Percentiles rank a stretch among this genome's conserved stretches.
phyloP scores from a whole-genome alignment of 1,140 invertebrate genomes.

The Neelides sp. region DNA sequence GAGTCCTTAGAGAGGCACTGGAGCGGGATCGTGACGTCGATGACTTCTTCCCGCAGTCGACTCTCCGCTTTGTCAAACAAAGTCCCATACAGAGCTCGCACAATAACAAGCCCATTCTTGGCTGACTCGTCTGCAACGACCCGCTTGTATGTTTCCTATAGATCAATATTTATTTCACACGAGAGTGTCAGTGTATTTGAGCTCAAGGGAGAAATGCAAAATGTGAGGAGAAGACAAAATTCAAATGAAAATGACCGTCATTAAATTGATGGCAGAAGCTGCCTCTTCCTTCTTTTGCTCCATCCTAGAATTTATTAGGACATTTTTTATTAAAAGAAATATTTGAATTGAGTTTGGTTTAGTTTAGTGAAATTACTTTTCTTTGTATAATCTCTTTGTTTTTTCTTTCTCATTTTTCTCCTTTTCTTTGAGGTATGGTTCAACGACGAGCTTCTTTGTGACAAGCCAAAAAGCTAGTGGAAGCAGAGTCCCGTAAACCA shows the following conservation, averaged over 20 bases:
- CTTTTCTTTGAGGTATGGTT: conserved; percentile 67
- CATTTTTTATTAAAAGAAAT: background rate
- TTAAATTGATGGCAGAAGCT: conserved; percentile 67
- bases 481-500: conserved; percentile 83
- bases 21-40: conserved; percentile 83
- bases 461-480: conserved; percentile 67
- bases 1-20: conserved; percentile 89
- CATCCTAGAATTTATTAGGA: conserved; percentile 46
- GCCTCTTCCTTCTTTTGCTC: conserved; percentile 69
- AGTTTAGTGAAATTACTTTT: conserved; percentile 37
- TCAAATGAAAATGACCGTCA: too few relatives aligned
- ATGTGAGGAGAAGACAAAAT: conserved; percentile 39
- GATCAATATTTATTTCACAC: background rate
- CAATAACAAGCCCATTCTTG: conserved; percentile 69
- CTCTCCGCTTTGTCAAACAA: conserved; percentile 32
- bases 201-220: conserved; percentile 10
- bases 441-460: conserved; percentile 71
- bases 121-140: conserved; percentile 62
- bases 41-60: conserved; percentile 45
- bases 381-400: conserved; percentile 57
- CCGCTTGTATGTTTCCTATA: conserved; percentile 59
- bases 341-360: background rate
- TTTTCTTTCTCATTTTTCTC: conserved; percentile 60
- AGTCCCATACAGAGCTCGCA: conserved; percentile 65
- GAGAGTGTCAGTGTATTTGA: background rate